Percentiles rank a stretch among this genome's conserved stretches.
Evolutionary conservation across 2,113 vertebrate species (phyloP).

Genomic region (Nesospiza acunhae): DNA sequence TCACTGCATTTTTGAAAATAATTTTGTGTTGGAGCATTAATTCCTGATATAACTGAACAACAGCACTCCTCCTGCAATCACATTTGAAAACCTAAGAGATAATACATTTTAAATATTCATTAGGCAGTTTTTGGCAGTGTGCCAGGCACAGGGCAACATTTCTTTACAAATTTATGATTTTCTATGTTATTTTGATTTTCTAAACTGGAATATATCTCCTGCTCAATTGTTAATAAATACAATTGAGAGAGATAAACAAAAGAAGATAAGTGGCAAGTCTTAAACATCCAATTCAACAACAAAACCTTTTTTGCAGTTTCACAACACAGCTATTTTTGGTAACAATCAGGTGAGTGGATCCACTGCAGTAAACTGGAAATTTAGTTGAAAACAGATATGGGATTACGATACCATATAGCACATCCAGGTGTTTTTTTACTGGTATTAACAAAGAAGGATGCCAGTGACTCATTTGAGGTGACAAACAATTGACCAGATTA

Average conservation of each 20-base stretch:
- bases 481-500: background rate
- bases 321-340: background rate
- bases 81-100: background rate
- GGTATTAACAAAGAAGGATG: background rate
- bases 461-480: background rate
- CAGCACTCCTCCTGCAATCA: background rate
- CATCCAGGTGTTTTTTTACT: background rate
- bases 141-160: background rate
- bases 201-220: background rate
- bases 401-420: background rate
- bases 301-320: background rate
- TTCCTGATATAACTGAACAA: background rate
- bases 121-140: background rate
- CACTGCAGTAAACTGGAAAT: background rate
- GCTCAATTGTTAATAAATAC: background rate
- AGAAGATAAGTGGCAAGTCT: background rate
- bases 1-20: background rate
- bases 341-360: background rate
- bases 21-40: background rate
- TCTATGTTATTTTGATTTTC: background rate
- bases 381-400: background rate
- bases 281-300: background rate
- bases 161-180: background rate
- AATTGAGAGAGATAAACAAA: background rate
- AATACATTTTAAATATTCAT: conserved; percentile 11